These are phyloP conservation scores for Lithosia quadra DNA, from an alignment of 2,888 invertebrate genomes.

Conservation along the genomic window DNA sequence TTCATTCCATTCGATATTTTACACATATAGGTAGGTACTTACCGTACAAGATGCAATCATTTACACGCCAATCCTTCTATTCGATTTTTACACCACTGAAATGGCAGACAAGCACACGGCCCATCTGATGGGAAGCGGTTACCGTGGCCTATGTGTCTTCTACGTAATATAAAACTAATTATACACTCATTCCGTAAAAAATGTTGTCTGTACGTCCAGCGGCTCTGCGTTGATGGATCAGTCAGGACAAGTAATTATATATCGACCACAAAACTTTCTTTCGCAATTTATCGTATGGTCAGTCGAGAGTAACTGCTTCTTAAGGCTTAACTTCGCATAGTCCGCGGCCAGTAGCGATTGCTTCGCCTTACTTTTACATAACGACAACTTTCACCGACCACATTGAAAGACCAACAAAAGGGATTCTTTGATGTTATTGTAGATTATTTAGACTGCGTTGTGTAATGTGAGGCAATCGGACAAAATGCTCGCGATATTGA, in stretches of 20 bases:
- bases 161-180: too few species aligned
- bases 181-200: too few species aligned
- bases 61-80: too few species aligned
- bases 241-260: not conserved
- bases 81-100: too few species aligned
- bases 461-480: slow-evolving; percentile 8
- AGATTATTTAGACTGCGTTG: slow-evolving; percentile 16
- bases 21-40: too few species aligned
- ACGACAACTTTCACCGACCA: slow-evolving; percentile 43
- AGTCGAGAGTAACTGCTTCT: slow-evolving; percentile 6
- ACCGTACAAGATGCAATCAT: too few species aligned
- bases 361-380: slow-evolving; percentile 30
- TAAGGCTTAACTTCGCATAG: not conserved
- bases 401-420: slow-evolving; percentile 21
- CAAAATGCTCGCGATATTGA: not conserved
- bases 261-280: not conserved
- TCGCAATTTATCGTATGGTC: not conserved
- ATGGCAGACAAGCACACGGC: too few species aligned
- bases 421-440: slow-evolving; percentile 12
- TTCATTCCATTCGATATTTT: too few species aligned
- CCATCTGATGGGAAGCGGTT: too few species aligned
- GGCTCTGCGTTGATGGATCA: not conserved
- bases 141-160: too few species aligned
- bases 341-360: not conserved
- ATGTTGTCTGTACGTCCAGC: too few species aligned